Evolutionary conservation across 2,113 vertebrate genomes (phyloP).

Genomic region (Esox niger): DNA sequence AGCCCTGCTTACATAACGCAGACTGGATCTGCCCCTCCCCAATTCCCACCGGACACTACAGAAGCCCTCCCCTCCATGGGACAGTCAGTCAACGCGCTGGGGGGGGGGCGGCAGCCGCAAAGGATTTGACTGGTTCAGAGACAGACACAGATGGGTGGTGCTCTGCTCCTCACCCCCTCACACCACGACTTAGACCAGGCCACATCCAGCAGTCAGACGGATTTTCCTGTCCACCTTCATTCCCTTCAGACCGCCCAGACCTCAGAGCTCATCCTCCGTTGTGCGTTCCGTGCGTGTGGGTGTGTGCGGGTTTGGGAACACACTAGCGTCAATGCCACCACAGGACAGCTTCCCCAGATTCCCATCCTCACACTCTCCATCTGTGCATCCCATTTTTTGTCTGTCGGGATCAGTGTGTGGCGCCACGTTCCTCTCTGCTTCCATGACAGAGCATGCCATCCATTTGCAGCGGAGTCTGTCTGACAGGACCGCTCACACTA

Average conservation of each 20-base stretch:
- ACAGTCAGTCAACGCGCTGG: conserved; percentile 21
- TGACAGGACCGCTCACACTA: not conserved
- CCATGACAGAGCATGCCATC: not conserved
- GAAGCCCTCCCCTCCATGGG: conserved; percentile 33
- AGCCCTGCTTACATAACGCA: conserved; percentile 56
- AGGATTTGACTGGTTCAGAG: not conserved
- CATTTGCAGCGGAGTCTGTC: not conserved
- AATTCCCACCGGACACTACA: conserved; percentile 32
- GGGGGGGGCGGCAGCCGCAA: not conserved
- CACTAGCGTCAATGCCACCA: conserved; percentile 3
- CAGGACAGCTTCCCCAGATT: conserved; percentile 40
- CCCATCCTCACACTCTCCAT: not conserved
- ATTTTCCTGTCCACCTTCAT: not conserved
- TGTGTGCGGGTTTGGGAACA: conserved; percentile 6
- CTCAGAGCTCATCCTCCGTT: conserved; percentile 18
- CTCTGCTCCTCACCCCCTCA: not conserved
- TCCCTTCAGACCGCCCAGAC: not conserved
- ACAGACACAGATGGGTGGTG: not conserved
- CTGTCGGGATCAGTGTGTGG: not conserved
- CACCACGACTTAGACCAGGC: not conserved
- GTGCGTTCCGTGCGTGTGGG: conserved; percentile 8
- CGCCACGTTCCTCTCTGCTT: not conserved
- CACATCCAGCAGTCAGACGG: not conserved
- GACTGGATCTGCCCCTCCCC: conserved; percentile 27
- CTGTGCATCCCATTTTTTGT: not conserved